phyloP scores from a whole-genome alignment of 2,888 invertebrate species.

The Clepsis dumicolana region DNA sequence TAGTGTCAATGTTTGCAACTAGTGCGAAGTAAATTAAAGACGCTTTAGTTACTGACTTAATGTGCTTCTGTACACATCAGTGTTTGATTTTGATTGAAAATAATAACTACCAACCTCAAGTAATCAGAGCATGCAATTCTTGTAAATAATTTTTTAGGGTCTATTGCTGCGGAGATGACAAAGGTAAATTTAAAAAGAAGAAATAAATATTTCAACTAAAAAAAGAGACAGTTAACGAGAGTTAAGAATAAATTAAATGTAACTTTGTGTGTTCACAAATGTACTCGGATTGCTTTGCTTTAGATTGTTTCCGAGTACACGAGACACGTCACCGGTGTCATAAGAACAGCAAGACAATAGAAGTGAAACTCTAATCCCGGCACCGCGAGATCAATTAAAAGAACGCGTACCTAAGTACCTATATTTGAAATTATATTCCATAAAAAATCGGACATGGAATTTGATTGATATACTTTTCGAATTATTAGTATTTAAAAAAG shows the following conservation, averaged over 20 bases:
- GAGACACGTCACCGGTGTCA: conserved; percentile 9
- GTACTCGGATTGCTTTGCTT: conserved; percentile 23
- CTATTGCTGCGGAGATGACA: neutral
- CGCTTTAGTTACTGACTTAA: neutral
- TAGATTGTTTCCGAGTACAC: conserved; percentile 16
- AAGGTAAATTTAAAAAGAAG: neutral
- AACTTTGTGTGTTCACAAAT: neutral
- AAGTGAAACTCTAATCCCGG: conserved; percentile 7
- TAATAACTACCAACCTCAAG: neutral
- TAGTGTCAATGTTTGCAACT: conserved; percentile 7
- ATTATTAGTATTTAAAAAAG: neutral
- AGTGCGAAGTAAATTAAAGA: neutral
- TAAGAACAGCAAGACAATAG: conserved; percentile 3
- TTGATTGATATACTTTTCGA: too few species aligned
- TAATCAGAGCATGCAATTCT: conserved; percentile 17
- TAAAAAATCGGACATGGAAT: too few species aligned
- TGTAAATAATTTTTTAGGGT: neutral
- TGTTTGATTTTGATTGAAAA: neutral
- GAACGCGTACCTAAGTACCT: too few species aligned
- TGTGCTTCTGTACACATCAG: neutral
- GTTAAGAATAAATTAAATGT: neutral
- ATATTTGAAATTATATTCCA: too few species aligned
- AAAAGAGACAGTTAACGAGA: neutral
- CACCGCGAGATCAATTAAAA: neutral
- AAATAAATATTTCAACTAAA: too few species aligned